Evolutionary conservation across 2,888 invertebrate genomes (phyloP), one percentile per base, ranked within the genome.

Genomic region (Chorisops tibialis): DNA sequence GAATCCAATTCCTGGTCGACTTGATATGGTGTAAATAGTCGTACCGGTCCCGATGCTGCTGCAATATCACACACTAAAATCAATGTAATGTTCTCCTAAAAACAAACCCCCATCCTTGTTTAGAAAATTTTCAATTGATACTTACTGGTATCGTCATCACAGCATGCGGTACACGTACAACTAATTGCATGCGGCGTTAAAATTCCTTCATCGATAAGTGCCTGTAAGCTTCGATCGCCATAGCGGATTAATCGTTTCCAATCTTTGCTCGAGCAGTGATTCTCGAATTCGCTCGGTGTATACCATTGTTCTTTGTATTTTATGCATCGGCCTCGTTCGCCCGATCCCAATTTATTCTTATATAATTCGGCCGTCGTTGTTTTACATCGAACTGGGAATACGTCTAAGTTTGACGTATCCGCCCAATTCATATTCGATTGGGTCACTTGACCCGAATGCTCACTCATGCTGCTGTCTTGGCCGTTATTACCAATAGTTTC

Each of bases 241-340:
- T 92, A 93, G 68, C 94, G 84, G 68, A 96, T 96, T 68, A 95
- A 96, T 64, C 96, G 81, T 75, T 96, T 96, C 96, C 96, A 96
- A 78, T 96, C 96, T 77, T 96, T 96, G 74, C 95, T 95, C 1
- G 94, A 95, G 76, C 95, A 94, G 1, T 91, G 80, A 1, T 92
- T 89, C 78, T 96, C 96, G 78, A 96, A 96, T 79, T 96, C 96
- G 74, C 93, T 96, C 0, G 96, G 96, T 2, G 96, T 96, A 71
- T 89, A 93, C 96, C 96, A 96, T 60, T 85, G 82, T 65, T 85
- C 83, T 37, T 88, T 89, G 69, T 89, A 84, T 76, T 91, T 91
- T 58, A 96, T 94, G 73, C 96, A 96, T 62, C 92, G 85, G 1
- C 96, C 96, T 62, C 95, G 82, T 1, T 94, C 94, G 2, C 96